Conservation (phyloP, 2,797 vertebrate genomes). For the Takifugu rubripes region DNA sequence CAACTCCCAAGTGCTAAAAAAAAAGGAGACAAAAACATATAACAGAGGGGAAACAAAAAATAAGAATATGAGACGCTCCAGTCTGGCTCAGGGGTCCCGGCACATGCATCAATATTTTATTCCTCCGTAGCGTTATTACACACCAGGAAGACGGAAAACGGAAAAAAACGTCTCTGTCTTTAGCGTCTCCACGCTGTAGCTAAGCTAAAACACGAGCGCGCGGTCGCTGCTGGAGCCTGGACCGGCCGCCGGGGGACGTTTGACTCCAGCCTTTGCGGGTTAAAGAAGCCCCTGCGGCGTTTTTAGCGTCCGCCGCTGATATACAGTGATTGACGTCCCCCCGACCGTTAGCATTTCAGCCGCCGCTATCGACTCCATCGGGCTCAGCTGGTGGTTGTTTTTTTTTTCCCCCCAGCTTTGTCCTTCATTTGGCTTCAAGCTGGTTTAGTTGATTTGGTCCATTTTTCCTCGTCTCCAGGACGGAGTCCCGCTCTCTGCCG, state of each 20-base stretch:
- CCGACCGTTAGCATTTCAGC: neutral
- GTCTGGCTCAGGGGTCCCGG: constrained; percentile 9
- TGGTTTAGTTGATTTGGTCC: too few relatives aligned
- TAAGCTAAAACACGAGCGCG: too few relatives aligned
- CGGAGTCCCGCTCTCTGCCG: too few relatives aligned
- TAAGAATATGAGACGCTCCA: constrained; percentile 27
- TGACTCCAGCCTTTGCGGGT: neutral
- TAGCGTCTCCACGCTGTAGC: neutral
- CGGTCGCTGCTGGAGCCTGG: neutral
- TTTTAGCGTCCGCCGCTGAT: neutral
- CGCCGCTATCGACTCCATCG: too few relatives aligned
- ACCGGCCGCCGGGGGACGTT: neutral
- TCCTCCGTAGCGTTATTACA: constrained; percentile 13
- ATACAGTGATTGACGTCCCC: neutral
- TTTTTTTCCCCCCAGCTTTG: too few relatives aligned
- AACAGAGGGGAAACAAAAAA: constrained; percentile 36
- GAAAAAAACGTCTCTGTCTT: neutral
- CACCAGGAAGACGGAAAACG: constrained; percentile 7
- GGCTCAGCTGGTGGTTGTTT: too few relatives aligned
- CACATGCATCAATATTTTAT: constrained; percentile 39
- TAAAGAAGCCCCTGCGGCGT: neutral
- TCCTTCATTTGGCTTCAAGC: too few relatives aligned
- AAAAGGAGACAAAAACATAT: neutral
- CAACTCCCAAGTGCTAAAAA: constrained; percentile 11
- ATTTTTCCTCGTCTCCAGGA: too few relatives aligned